phyloP scores from a whole-genome alignment of 2,797 vertebrate species.

The Monodelphis domestica region DNA sequence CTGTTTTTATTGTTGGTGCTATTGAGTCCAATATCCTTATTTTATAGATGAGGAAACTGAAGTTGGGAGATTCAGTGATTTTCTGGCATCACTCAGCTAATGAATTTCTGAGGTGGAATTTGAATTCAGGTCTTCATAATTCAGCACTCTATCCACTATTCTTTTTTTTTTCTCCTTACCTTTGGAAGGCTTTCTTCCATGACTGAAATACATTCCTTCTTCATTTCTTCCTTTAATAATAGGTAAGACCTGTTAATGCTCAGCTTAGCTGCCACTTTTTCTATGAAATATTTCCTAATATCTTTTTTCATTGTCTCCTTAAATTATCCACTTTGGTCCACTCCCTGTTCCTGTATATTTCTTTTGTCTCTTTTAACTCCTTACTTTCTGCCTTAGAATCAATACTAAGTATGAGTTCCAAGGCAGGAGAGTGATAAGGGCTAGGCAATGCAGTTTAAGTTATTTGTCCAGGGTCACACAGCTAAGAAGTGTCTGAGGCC shows the following conservation, averaged over 20 bases:
- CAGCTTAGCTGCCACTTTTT: not conserved
- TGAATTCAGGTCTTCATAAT: not conserved
- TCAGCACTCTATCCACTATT: not conserved
- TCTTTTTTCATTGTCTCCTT: not conserved
- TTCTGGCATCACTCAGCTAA: not conserved
- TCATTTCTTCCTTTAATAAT: not conserved
- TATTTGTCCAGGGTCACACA: no score
- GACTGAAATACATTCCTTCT: not conserved
- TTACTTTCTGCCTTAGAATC: no score
- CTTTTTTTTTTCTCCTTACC: not conserved
- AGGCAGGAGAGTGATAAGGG: no score
- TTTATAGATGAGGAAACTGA: not conserved
- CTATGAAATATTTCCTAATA: not conserved
- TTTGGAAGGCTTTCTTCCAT: not conserved
- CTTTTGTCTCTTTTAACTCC: no score
- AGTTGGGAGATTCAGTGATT: not conserved
- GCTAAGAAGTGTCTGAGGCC: no score
- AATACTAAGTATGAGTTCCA: no score
- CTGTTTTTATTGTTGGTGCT: not conserved
- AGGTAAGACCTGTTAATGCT: not conserved
- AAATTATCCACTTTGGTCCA: not conserved
- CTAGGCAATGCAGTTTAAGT: no score
- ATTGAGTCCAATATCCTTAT: not conserved
- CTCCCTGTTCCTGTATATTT: not conserved
- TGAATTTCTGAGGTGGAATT: not conserved